Percentiles rank a stretch among this genome's conserved stretches.
Evolutionary conservation across 2,113 vertebrate genomes (phyloP).

Genomic region (Amblyopsis rosae): DNA sequence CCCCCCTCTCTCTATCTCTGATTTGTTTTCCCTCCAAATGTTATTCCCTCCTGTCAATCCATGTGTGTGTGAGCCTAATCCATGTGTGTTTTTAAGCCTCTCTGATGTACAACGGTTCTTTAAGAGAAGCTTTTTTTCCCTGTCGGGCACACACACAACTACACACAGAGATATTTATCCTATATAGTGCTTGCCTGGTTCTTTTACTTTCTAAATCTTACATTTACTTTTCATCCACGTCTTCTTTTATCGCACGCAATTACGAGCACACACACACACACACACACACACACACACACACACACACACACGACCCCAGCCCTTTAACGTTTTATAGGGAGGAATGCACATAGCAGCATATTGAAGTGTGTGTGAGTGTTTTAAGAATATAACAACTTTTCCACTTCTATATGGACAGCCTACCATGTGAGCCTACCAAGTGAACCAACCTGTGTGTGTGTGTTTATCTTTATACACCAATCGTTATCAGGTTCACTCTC

Average conservation of each 20-base stretch:
- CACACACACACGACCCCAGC: neutral
- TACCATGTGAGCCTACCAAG: too few relatives aligned
- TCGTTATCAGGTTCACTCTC: too few relatives aligned
- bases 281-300: neutral
- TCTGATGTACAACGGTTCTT: neutral
- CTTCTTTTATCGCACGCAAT: too few relatives aligned
- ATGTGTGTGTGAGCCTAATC: conserved; percentile 38
- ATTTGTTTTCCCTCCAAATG: conserved; percentile 62
- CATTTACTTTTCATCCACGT: neutral
- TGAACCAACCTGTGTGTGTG: too few relatives aligned
- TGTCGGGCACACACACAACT: neutral
- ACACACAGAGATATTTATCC: neutral
- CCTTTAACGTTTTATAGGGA: too few relatives aligned
- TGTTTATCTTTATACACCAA: too few relatives aligned
- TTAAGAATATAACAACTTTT: too few relatives aligned
- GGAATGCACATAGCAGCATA: too few relatives aligned
- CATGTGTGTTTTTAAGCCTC: conserved; percentile 9
- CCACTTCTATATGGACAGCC: too few relatives aligned
- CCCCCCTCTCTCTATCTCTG: conserved; percentile 62
- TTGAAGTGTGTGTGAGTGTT: too few relatives aligned
- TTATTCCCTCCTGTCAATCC: conserved; percentile 13
- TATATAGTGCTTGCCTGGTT: neutral
- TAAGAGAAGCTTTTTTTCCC: neutral
- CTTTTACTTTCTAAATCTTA: too few relatives aligned
- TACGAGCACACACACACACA: too few relatives aligned